Evolutionary conservation across 1,140 invertebrate genomes (phyloP), one percentile per base, ranked within the genome.

Genomic region (Caenorhabditis inopinata): DNA sequence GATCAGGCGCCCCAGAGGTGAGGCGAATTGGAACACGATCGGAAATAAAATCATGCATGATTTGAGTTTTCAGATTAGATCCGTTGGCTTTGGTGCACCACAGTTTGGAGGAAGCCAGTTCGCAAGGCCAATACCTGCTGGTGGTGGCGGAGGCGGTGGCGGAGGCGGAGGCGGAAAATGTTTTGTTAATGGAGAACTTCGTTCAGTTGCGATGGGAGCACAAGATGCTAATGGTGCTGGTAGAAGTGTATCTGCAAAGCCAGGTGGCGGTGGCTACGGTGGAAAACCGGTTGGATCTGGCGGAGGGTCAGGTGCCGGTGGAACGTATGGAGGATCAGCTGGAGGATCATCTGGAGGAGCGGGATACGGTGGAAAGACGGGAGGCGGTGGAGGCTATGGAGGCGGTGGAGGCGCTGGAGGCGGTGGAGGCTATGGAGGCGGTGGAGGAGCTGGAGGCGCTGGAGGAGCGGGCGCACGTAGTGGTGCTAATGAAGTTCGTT

Each of bases 81-180:
- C 58, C 2, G 58, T 68, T 21, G 58, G 58, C 12, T 68, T 68
- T 12, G 58, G 58, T 6, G 58, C 58, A 38, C 58, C 35, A 21
- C 58, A 68, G 32, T 68, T 68, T n/a, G 58, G 58, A 18, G 58
- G 58, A 29, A 58, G 51, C n/a, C 51, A 58, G n/a, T 58, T 58
- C 27, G 51, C 51, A 16, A 29, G 51, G 18, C 51, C 51, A 32
- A 14, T n/a, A 6, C 51, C 51, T 32, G 51, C 27, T 29, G 51
- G 51, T 14, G 51, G 51, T 29, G 51, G 51, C 14, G 4, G 5
- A 3, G 51, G 51, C n/a, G 51, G 27, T 16, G 51, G 27, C 14
- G 51, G 51, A 14, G 51, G 51, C 3, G 21, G 21, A 5, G 51
- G 51, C 14, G 51, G 51, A 29, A 58, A 58, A 58, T 11, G 14